phyloP scores from a whole-genome alignment of 2,797 vertebrate species.

The Acrossocheilus fasciatus region DNA sequence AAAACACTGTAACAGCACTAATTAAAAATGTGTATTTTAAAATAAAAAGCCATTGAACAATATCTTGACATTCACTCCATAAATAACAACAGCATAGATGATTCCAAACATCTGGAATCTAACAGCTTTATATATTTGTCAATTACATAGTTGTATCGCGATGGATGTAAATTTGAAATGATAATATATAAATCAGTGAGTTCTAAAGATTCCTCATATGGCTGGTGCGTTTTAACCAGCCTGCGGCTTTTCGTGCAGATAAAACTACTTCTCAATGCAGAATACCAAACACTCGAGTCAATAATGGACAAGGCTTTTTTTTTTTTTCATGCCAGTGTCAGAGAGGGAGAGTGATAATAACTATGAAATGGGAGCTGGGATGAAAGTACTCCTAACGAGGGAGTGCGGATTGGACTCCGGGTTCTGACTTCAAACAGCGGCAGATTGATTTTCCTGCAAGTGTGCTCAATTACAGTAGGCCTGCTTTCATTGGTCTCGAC shows the following conservation, averaged over 20 bases:
- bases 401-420: conserved; percentile 27
- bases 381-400: conserved; percentile 50
- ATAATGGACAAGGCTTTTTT: conserved; percentile 7
- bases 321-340: conserved; percentile 13
- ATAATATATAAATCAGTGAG: not conserved
- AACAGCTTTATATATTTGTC: not conserved
- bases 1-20: not conserved
- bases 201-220: not conserved
- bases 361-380: conserved; percentile 45
- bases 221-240: conserved; percentile 6
- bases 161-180: not conserved
- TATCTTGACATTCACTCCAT: not conserved
- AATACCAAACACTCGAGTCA: conserved; percentile 26
- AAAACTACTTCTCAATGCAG: conserved; percentile 10
- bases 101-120: not conserved
- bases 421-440: conserved; percentile 49
- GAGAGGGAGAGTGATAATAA: conserved; percentile 38
- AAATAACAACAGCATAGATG: not conserved
- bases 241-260: not conserved
- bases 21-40: no score
- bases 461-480: conserved; percentile 46
- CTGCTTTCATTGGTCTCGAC: conserved; percentile 23
- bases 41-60: not conserved
- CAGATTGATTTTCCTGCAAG: conserved; percentile 48
- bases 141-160: not conserved